Conservation (phyloP, 2,113 vertebrate species). For the Melanotaenia duboulayi region DNA sequence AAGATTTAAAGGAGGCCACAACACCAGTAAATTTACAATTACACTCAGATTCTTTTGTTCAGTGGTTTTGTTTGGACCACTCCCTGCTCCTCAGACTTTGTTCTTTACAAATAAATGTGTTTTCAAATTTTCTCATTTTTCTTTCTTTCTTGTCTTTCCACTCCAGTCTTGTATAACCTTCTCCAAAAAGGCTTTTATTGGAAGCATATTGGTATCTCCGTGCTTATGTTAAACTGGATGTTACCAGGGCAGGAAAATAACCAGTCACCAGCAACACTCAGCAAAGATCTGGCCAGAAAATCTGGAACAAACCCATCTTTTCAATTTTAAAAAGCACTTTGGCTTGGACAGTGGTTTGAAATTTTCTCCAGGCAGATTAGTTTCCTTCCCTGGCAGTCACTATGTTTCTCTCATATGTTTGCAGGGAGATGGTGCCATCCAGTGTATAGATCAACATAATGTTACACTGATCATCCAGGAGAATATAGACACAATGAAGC, state of each 20-base stretch:
- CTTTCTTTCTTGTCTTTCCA: slow-evolving; percentile 39
- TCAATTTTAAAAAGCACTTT: not conserved
- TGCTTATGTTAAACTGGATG: slow-evolving; percentile 23
- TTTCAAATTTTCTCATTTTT: slow-evolving; percentile 33
- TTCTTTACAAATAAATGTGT: slow-evolving; percentile 26
- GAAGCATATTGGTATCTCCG: slow-evolving; percentile 6
- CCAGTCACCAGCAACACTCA: slow-evolving; percentile 4
- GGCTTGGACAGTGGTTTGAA: not conserved
- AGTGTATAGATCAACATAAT: slow-evolving; percentile 31
- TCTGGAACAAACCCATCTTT: slow-evolving; percentile 20
- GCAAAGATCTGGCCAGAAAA: slow-evolving; percentile 23
- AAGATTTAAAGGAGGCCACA: slow-evolving; percentile 52
- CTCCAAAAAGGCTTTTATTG: slow-evolving; percentile 13
- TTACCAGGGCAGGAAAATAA: slow-evolving; percentile 40
- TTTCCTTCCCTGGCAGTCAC: slow-evolving; percentile 43
- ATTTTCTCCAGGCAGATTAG: slow-evolving; percentile 20
- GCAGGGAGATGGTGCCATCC: slow-evolving; percentile 56
- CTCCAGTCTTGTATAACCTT: slow-evolving; percentile 19
- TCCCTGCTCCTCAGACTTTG: slow-evolving; percentile 24
- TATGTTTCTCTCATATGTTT: slow-evolving; percentile 38
- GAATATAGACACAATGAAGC: slow-evolving; percentile 27
- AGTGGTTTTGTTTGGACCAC: slow-evolving; percentile 40
- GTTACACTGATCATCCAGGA: slow-evolving; percentile 29
- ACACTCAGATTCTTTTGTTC: slow-evolving; percentile 39
- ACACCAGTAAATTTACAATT: slow-evolving; percentile 51